Evolutionary conservation across 1,140 invertebrate species (phyloP).

Genomic region (Leptoteleia sp.): DNA sequence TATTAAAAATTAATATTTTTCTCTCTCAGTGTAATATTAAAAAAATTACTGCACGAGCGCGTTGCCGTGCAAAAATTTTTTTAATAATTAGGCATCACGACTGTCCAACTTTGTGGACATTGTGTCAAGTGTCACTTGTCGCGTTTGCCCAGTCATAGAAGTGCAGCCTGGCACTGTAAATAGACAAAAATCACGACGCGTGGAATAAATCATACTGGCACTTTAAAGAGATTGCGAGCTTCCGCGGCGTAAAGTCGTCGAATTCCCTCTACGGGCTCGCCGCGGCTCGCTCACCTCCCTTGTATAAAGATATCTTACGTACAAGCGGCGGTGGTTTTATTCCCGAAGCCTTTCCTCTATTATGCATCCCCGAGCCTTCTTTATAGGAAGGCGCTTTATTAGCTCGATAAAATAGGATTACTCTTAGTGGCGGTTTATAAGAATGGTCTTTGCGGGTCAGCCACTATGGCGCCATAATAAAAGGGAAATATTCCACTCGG

Average conservation of each 20-base stretch:
- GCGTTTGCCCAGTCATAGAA: background rate
- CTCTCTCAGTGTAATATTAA: too few species aligned
- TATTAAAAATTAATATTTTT: too few species aligned
- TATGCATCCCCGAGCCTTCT: constrained; percentile 63
- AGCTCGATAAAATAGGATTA: constrained; percentile 67
- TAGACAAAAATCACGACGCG: constrained; percentile 51
- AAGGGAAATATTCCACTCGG: constrained; percentile 45
- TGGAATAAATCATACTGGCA: constrained; percentile 57
- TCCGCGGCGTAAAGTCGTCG: constrained; percentile 28
- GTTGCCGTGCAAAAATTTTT: too few species aligned
- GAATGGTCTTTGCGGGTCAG: constrained; percentile 48
- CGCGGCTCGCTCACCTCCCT: constrained; percentile 35
- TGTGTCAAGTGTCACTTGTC: too few species aligned
- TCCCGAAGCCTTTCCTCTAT: constrained; percentile 51
- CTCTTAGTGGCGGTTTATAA: constrained; percentile 63
- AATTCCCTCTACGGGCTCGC: constrained; percentile 43
- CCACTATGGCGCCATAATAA: constrained; percentile 45
- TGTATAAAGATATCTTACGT: constrained; percentile 57
- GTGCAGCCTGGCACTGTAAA: too few species aligned
- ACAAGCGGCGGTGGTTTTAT: constrained; percentile 44
- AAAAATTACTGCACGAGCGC: too few species aligned
- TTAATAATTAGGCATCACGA: too few species aligned
- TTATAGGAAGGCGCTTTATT: constrained; percentile 65
- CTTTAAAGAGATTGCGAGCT: constrained; percentile 51
- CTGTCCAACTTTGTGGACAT: too few species aligned